phyloP scores from a whole-genome alignment of 2,797 vertebrate species.

The Pangasius djambal region DNA sequence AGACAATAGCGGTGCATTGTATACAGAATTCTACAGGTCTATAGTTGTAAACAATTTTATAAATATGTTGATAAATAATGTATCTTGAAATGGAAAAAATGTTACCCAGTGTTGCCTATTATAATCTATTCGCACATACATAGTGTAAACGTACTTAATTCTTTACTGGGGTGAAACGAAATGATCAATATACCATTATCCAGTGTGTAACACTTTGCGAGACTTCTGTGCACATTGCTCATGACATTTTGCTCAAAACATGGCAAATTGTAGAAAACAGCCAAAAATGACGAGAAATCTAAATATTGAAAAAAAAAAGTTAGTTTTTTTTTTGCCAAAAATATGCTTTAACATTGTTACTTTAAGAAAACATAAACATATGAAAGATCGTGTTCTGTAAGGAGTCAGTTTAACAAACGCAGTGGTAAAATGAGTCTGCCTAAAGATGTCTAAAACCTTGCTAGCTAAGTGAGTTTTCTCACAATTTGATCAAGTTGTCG shows the following conservation, averaged over 20 bases:
- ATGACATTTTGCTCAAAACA: not conserved
- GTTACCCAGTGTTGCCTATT: not conserved
- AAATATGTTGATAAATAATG: not conserved
- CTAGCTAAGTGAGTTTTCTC: not conserved
- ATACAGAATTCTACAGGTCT: not conserved
- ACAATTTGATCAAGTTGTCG: not conserved
- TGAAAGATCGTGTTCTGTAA: not conserved
- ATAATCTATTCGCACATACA: not conserved
- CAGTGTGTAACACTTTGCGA: not conserved
- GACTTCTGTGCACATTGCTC: too few relatives aligned
- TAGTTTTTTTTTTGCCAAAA: too few relatives aligned
- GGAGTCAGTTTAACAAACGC: not conserved
- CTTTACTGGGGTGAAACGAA: not conserved
- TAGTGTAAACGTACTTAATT: not conserved
- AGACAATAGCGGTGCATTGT: conserved; percentile 8
- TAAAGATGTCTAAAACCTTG: not conserved
- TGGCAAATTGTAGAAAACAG: not conserved
- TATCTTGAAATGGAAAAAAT: not conserved
- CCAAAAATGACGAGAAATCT: too few relatives aligned
- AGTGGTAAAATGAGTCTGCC: not conserved
- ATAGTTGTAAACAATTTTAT: not conserved
- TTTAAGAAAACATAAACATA: not conserved
- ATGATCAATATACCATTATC: not conserved
- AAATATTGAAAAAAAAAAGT: too few relatives aligned
- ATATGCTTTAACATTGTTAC: not conserved